Base-by-base conservation (phyloP, 2,113 vertebrate species). In the Sceloporus tristichus region DNA sequence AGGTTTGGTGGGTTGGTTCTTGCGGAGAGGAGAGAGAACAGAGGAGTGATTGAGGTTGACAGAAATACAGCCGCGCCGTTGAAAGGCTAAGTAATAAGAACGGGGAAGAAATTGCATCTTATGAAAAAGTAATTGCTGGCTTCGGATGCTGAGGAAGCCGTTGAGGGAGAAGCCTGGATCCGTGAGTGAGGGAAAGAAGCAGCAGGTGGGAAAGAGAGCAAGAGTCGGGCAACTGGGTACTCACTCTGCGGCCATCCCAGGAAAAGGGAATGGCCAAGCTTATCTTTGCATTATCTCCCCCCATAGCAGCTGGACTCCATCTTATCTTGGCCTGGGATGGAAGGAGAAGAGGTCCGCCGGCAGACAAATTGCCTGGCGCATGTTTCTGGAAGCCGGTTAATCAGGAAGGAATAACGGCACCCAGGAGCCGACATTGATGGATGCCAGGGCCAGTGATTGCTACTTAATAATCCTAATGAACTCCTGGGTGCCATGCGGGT, bases 71-170 rank as follows among this genome's bases (percentile, higher is more conserved):
- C 82, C 89, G 93, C 93, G 90, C 87, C 94, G 95, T 96, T 96
- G 96, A 96, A 95, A 91, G 94, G 93, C 95, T 95, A 96, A 96
- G 96, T 95, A 96, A 97, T 95, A 95, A 97, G 95, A 96, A 95
- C 89, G 94, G 94, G 94, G 92, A 7, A 54, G 95, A 95, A 96
- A 97, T 92, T 94, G 96, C 95, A 92, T 6, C 42, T 48, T 48
- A 48, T 48, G 42, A 48, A 95, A 96, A 96, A 94, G 94, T 95
- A 95, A 97, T 48, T 48, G 42, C 42, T 48, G 42, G 42, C 42
- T 48, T 48, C 42, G 6, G 42, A 48, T 48, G 42, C 42, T 2
- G 42, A 48, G 42, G 42, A 48, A 48, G 4, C 42, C 42, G 34
- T 34, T 34, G 34, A 34, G 38, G 88, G 89, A 95, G 92, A 93